Percentiles rank a stretch among this genome's conserved stretches.
phyloP scores from a whole-genome alignment of 2,888 invertebrate genomes.

The Acutogordius australiensis region DNA sequence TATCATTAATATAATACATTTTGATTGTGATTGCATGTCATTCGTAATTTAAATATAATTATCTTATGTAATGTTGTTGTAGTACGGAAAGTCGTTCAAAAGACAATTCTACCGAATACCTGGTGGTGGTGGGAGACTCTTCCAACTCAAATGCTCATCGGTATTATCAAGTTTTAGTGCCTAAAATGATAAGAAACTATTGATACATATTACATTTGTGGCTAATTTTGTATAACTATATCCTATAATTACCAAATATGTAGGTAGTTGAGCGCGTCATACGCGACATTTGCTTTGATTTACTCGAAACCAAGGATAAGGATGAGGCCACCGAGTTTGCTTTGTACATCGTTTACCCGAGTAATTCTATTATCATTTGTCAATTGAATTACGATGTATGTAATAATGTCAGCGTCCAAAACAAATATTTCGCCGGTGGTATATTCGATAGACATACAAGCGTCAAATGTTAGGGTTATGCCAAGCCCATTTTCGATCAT shows the following conservation, averaged over 20 bases:
- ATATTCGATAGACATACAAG: background rate
- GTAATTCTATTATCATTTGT: constrained; percentile 8
- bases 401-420: too few relatives aligned
- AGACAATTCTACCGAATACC: background rate
- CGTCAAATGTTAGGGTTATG: too few relatives aligned
- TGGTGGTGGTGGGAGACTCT: constrained; percentile 7
- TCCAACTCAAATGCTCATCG: background rate
- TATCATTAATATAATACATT: too few relatives aligned
- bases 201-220: too few relatives aligned
- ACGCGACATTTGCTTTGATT: background rate
- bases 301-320: background rate
- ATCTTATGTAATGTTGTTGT: background rate
- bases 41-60: background rate
- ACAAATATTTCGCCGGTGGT: background rate
- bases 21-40: background rate
- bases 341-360: constrained; percentile 1
- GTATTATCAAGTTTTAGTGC: background rate
- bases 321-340: background rate
- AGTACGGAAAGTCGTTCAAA: constrained; percentile 7
- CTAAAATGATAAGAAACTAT: too few relatives aligned
- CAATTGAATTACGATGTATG: too few relatives aligned
- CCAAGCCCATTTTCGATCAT: too few relatives aligned
- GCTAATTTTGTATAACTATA: too few relatives aligned
- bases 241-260: too few relatives aligned
- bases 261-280: background rate